These are phyloP conservation scores for Lucifuga dentata DNA, from an alignment of 2,113 vertebrate species.

Conservation along the genomic window DNA sequence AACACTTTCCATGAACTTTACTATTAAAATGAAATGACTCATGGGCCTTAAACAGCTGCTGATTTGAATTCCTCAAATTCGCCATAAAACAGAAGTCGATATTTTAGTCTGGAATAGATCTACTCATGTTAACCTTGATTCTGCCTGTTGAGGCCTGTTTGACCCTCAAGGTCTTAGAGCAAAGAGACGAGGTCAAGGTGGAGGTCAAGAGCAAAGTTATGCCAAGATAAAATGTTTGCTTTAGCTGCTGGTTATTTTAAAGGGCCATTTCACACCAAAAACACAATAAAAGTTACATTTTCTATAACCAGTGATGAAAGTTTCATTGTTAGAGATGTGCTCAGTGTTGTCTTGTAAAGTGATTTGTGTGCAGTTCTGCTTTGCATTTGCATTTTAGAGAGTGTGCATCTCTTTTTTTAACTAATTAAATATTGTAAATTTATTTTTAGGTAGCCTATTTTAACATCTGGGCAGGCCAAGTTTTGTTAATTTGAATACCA, in stretches of 20 bases:
- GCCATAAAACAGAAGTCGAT: slow-evolving; percentile 47
- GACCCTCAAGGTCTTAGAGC: slow-evolving; percentile 10
- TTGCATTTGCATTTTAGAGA: too few species aligned
- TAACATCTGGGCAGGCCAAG: too few species aligned
- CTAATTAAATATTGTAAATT: too few species aligned
- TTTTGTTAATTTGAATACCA: too few species aligned
- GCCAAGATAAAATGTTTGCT: background rate
- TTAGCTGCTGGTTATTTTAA: background rate
- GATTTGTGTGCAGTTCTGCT: too few species aligned
- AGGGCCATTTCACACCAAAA: background rate
- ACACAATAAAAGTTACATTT: too few species aligned
- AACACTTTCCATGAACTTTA: too few species aligned
- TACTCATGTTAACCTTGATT: slow-evolving; percentile 33
- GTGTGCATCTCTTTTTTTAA: too few species aligned
- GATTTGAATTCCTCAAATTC: slow-evolving; percentile 43
- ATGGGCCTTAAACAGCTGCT: slow-evolving; percentile 18
- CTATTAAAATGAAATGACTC: background rate
- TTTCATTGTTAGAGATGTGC: too few species aligned
- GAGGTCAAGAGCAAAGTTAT: background rate
- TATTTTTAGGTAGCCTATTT: too few species aligned
- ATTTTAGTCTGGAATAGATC: slow-evolving; percentile 25
- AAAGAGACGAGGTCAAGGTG: slow-evolving; percentile 36
- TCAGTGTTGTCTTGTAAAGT: too few species aligned
- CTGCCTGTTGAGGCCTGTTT: slow-evolving; percentile 52
- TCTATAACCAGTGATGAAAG: too few species aligned